Evolutionary conservation across 2,113 vertebrate genomes (phyloP), one percentile per base, ranked within the genome.

Genomic region (Ammodramus savannarum): DNA sequence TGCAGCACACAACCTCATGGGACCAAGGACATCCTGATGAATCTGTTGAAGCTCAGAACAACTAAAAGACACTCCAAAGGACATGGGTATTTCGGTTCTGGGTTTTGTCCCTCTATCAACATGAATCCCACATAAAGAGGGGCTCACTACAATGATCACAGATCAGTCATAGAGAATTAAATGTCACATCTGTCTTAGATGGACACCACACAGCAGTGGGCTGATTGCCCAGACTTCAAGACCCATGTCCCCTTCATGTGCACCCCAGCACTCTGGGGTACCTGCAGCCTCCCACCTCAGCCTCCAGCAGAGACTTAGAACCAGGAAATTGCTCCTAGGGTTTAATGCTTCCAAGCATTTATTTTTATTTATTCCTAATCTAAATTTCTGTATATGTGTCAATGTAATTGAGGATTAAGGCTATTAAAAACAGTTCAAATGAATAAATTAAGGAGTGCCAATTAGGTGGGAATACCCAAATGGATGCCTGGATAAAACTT

Each of bases 161-260:
- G 8, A 54, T 11, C 0, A 0, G 49, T 63, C 29, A 20, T 3
- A 4, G 3, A 74, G 58, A 93, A 82, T 54, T 55, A 87, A 54
- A 78, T 20, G 1, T 27, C 54, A 62, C 0, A 0, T 7, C 38
- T 88, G 13, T 57, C 65, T 78, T 49, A 41, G 66, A 63, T 31
- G 10, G 61, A 21, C 59, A 82, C 17, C 68, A 39, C 14, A 63
- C 7, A 61, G 54, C 59, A 34, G 23, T 6, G 22, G 21, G 16
- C 6, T 81, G 49, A 34, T 62, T 21, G 63, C 61, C 80, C 48
- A 75, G 46, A 31, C 49, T 71, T 61, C 54, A 73, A 89, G 39
- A 58, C 8, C 27, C 29, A 16, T 2, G 13, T n/a, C 29, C 41
- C 25, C 51, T 59, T 41, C 65, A 38, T 0, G 6, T 8, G 10